Conservation (phyloP, 2,113 vertebrate species). For the Burhinus oedicnemus region DNA sequence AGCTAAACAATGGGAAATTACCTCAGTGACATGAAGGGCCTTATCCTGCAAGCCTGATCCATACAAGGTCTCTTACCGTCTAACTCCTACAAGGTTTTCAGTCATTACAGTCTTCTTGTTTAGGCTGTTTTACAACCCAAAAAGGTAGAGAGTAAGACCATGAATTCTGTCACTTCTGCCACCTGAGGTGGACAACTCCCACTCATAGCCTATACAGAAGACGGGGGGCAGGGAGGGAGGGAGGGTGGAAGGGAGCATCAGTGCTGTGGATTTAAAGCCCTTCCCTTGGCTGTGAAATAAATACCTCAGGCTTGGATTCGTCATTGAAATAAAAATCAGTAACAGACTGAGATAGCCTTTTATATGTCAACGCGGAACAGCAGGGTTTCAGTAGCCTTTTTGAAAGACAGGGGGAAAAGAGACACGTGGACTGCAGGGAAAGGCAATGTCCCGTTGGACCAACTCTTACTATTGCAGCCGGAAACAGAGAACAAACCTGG, state of each 20-base stretch:
- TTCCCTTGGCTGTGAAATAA: neutral
- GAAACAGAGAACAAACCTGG: neutral
- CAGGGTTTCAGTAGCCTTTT: neutral
- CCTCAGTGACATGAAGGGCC: neutral
- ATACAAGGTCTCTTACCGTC: too few species aligned
- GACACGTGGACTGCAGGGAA: neutral
- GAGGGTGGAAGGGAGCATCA: neutral
- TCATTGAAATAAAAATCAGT: neutral
- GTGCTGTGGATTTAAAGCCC: neutral
- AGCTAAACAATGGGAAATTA: neutral
- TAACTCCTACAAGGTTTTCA: neutral
- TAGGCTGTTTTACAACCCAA: neutral
- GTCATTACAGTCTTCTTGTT: neutral
- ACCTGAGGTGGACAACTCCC: neutral
- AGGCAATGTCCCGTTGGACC: neutral
- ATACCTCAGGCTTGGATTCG: neutral
- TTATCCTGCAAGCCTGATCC: neutral
- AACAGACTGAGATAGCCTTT: neutral
- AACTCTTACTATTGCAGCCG: neutral
- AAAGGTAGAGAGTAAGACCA: neutral
- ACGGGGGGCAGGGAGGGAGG: neutral
- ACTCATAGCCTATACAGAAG: neutral
- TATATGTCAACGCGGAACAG: neutral
- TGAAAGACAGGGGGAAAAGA: neutral
- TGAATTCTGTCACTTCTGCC: neutral